Conservation (phyloP, 2,888 invertebrate species). For the Buathra laborator region DNA sequence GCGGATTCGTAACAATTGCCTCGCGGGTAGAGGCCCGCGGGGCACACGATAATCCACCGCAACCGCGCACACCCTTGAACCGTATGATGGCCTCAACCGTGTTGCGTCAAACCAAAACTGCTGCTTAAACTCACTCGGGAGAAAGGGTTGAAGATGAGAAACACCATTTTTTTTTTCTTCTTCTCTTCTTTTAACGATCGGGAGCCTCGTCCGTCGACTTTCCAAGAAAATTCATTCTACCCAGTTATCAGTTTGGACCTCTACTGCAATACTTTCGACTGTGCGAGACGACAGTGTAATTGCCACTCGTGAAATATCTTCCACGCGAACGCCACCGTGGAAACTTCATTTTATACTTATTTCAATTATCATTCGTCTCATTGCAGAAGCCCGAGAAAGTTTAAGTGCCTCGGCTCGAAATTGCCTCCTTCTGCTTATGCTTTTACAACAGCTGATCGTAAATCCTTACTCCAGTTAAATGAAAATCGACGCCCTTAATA, state of each 20-base stretch:
- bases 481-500: neutral
- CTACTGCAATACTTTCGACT: constrained; percentile 52
- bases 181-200: constrained; percentile 29
- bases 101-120: constrained; percentile 48
- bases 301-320: constrained; percentile 26
- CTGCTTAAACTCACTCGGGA: constrained; percentile 10
- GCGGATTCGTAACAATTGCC: constrained; percentile 43
- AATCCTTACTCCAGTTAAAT: constrained; percentile 33
- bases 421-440: constrained; percentile 28
- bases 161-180: neutral
- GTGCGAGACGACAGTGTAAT: constrained; percentile 43
- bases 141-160: constrained; percentile 27
- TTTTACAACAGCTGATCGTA: constrained; percentile 34
- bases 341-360: constrained; percentile 51
- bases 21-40: constrained; percentile 7
- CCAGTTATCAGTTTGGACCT: constrained; percentile 33
- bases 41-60: constrained; percentile 36
- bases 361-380: constrained; percentile 56
- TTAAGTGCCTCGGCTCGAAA: constrained; percentile 37
- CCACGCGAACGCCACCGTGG: constrained; percentile 4
- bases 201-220: constrained; percentile 7
- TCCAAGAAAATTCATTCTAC: constrained; percentile 41
- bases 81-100: constrained; percentile 31
- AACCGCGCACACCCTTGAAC: constrained; percentile 60
- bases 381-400: constrained; percentile 65